Conservation (phyloP, 2,797 vertebrate species). For the Lithobates pipiens region DNA sequence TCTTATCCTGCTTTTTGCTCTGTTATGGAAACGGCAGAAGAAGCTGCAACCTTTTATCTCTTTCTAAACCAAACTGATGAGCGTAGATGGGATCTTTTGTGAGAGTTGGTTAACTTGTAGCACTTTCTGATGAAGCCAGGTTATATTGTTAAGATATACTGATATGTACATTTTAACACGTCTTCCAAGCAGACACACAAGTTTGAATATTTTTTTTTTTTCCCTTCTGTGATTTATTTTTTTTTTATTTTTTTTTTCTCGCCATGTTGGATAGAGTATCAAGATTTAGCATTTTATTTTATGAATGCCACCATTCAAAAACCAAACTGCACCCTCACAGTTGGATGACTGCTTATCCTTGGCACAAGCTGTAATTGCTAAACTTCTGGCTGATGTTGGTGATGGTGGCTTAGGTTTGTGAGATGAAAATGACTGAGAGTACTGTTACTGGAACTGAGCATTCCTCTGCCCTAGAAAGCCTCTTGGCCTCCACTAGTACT, state of each 20-base stretch:
- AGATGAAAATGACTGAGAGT: conserved; percentile 33
- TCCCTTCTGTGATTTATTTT: conserved; percentile 10
- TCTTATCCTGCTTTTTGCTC: no score
- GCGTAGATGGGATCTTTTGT: no score
- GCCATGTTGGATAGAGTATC: conserved; percentile 3
- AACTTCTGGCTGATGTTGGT: conserved; percentile 17
- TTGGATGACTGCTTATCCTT: conserved; percentile 26
- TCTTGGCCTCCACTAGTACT: conserved; percentile 30
- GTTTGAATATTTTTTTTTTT: background rate
- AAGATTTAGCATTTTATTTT: background rate
- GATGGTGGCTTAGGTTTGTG: conserved; percentile 32
- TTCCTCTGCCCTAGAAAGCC: conserved; percentile 22
- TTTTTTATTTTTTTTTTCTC: background rate
- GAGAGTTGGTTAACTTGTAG: no score
- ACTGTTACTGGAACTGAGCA: conserved; percentile 34
- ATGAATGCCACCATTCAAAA: conserved; percentile 54
- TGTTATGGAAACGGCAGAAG: no score
- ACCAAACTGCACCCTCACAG: conserved; percentile 1
- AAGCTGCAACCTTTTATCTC: no score
- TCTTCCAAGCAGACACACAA: no score
- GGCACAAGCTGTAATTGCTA: conserved; percentile 3
- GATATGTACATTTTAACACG: no score
- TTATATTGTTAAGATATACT: no score
- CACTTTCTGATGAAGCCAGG: no score
- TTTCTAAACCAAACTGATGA: no score